Evolutionary conservation across 2,797 vertebrate species (phyloP).

Genomic region (Chaetodon trifasciatus): DNA sequence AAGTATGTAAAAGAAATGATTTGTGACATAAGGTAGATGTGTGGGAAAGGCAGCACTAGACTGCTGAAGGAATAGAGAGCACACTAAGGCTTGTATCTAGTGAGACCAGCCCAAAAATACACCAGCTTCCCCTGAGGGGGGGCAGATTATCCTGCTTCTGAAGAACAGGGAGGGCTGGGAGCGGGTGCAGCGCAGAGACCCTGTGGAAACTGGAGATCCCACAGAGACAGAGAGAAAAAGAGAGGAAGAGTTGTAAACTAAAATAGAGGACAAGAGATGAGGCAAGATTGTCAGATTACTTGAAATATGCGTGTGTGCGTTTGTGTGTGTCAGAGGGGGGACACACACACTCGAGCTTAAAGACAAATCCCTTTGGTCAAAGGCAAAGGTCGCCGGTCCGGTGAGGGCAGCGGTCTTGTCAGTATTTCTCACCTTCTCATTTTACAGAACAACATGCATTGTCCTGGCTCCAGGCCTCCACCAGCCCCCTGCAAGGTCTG

Average conservation of each 20-base stretch:
- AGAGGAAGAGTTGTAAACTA: conserved; percentile 57
- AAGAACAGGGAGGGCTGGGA: conserved; percentile 70
- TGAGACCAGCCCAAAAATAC: conserved; percentile 83
- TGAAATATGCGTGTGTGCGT: conserved; percentile 31
- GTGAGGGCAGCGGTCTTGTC: conserved; percentile 25
- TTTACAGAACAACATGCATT: conserved; percentile 67
- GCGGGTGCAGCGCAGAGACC: conserved; percentile 68
- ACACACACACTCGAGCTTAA: conserved; percentile 18
- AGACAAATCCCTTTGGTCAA: conserved; percentile 39
- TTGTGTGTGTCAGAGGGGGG: conserved; percentile 23
- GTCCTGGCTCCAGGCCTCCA: conserved; percentile 30
- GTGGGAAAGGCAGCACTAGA: conserved; percentile 43
- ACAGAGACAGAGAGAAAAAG: conserved; percentile 58
- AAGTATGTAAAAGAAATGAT: conserved; percentile 53
- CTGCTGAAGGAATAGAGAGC: conserved; percentile 58
- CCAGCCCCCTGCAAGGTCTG: conserved; percentile 6
- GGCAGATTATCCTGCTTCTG: conserved; percentile 78
- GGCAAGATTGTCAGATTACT: conserved; percentile 59
- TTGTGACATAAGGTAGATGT: conserved; percentile 50
- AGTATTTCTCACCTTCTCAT: conserved; percentile 70
- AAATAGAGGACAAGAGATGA: conserved; percentile 69
- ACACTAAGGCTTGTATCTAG: conserved; percentile 69
- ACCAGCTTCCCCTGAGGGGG: conserved; percentile 70
- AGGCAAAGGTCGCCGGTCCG: conserved; percentile 46
- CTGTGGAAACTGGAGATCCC: conserved; percentile 68